Evolutionary conservation across 2,113 vertebrate genomes (phyloP).

Genomic region (Peromyscus leucopus): DNA sequence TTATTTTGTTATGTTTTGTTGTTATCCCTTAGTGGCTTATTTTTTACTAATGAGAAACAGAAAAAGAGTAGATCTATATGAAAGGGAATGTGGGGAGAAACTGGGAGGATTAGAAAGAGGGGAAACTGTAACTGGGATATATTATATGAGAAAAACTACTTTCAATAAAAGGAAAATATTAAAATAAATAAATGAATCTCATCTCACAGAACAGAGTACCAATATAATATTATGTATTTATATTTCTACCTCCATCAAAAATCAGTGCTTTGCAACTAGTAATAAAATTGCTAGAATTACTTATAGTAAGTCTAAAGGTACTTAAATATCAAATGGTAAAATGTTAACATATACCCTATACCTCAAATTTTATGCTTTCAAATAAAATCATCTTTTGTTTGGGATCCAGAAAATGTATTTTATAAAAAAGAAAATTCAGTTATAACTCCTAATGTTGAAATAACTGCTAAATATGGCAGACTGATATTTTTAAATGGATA

Average conservation of each 20-base stretch:
- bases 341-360: not conserved
- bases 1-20: not conserved
- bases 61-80: not conserved
- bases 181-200: not conserved
- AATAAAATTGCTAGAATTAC: not conserved
- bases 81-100: not conserved
- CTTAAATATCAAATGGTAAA: constrained; percentile 17
- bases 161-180: not conserved
- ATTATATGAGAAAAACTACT: not conserved
- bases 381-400: constrained; percentile 10
- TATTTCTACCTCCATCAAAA: not conserved
- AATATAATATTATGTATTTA: not conserved
- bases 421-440: not conserved
- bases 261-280: not conserved
- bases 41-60: not conserved
- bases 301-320: not conserved
- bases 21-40: not conserved
- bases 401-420: not conserved
- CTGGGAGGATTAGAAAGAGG: not conserved
- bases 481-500: not conserved
- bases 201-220: not conserved
- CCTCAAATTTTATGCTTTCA: not conserved
- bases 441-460: not conserved
- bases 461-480: not conserved
- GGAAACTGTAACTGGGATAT: not conserved